These are phyloP conservation scores for Erythrolamprus reginae DNA, from an alignment of 2,113 vertebrate genomes.

Conservation along the genomic window DNA sequence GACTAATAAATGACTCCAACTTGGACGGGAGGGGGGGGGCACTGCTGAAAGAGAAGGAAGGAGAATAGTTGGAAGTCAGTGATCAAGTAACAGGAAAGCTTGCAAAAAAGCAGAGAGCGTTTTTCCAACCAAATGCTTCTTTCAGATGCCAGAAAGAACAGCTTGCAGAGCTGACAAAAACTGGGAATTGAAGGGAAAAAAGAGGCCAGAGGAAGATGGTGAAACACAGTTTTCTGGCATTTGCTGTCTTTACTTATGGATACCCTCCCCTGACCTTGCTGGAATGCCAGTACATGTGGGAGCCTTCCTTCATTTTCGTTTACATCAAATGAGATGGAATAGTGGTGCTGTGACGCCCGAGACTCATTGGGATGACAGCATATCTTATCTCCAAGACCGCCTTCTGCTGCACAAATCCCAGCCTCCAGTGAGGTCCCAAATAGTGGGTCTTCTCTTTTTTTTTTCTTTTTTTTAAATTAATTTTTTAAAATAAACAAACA, in stretches of 20 bases:
- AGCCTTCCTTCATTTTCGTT: background rate
- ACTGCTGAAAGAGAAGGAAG: background rate
- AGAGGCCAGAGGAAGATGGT: background rate
- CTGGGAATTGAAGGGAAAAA: background rate
- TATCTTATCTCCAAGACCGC: too few relatives aligned
- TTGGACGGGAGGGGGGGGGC: too few relatives aligned
- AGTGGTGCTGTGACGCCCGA: background rate
- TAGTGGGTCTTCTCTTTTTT: too few relatives aligned
- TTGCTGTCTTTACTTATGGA: background rate
- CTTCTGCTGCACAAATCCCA: too few relatives aligned
- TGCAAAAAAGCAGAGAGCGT: background rate
- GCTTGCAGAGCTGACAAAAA: background rate
- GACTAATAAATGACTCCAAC: background rate
- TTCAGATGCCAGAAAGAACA: background rate
- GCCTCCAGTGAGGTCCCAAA: too few relatives aligned
- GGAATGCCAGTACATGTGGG: slow-evolving; percentile 10
- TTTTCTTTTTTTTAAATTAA: too few relatives aligned
- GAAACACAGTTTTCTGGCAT: background rate
- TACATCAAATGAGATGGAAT: background rate
- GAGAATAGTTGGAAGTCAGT: background rate
- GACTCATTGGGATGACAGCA: background rate
- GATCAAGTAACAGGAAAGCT: background rate
- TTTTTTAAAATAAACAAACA: too few relatives aligned
- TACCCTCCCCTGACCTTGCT: slow-evolving; percentile 12
- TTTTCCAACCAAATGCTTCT: background rate